Base-by-base conservation (phyloP, 1,140 invertebrate species). In the Eupristina koningsbergeri region DNA sequence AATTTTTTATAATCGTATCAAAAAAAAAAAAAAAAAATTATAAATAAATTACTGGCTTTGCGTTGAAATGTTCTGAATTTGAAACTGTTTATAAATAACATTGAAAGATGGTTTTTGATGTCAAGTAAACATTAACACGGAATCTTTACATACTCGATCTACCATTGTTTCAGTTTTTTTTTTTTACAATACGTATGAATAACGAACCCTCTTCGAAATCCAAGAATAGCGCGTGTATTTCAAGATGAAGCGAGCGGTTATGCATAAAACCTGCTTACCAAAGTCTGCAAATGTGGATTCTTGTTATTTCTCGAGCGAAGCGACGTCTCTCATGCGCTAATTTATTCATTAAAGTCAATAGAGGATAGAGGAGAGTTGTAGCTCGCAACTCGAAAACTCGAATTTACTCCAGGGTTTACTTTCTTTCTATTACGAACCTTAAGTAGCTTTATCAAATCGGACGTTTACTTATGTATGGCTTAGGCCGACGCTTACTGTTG, bases 331-430 rank as follows among this genome's bases (percentile, higher is more conserved):
- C 79, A 19, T 61, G 61, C 73, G 84, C 84, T 85, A 85, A 85
- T 85, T 85, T 85, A 85, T 85, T 85, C 84, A 80, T 85, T 80
- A 85, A 85, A 85, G 84, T 81, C 84, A 85, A 85, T 78, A 80
- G 47, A 34, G 58, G n/a, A 39, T 26, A 8, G 53, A 29, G 53
- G 41, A 53, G 78, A 76, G 71, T 39, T 19, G 83, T 67, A 41
- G 71, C 83, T 73, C 75, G 64, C 80, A 80, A 63, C 83, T 84
- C 34, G 69, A 50, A 67, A 75, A 79, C 77, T 74, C 63, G 53
- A 31, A 11, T 74, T 53, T 79, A 58, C 61, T 31, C 73, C 31
- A 9, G 9, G 83, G 22, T 61, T 67, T 64, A 73, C 82, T 81
- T 78, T 45, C 41, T 45, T n/a, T 84, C 77, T 76, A 81, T 86